These are phyloP conservation scores for Tichodroma muraria DNA, from an alignment of 2,113 vertebrate genomes.

Conservation along the genomic window DNA sequence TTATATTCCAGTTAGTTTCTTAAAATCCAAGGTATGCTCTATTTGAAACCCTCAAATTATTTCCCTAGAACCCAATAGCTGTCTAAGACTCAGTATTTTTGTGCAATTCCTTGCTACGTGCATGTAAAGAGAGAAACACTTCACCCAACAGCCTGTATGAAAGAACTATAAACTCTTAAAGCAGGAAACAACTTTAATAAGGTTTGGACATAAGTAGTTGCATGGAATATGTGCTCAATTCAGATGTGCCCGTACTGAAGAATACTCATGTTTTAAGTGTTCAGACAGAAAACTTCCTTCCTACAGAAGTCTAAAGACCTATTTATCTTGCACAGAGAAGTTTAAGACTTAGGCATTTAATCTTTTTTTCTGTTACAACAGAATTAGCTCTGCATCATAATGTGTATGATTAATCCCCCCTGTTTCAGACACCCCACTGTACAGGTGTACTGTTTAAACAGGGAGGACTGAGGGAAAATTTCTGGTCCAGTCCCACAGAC, in stretches of 20 bases:
- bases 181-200: not conserved
- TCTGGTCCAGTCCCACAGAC: not conserved
- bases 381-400: not conserved
- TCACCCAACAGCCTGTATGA: not conserved
- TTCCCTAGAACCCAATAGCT: not conserved
- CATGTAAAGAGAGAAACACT: not conserved
- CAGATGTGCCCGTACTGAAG: not conserved
- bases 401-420: not conserved
- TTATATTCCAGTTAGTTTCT: not conserved
- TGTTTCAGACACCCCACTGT: not conserved
- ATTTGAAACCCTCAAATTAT: not conserved
- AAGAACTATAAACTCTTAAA: not conserved
- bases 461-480: not conserved
- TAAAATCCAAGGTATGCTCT: not conserved
- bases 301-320: not conserved
- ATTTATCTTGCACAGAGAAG: not conserved
- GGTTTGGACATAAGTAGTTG: not conserved
- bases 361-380: not conserved
- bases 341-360: not conserved
- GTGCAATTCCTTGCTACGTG: constrained; percentile 4
- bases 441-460: not conserved
- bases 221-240: not conserved
- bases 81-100: not conserved
- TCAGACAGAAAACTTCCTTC: not conserved
- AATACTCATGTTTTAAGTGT: not conserved